These are phyloP conservation scores for Azemiops feae DNA, from an alignment of 2,113 vertebrate species.

Conservation along the genomic window DNA sequence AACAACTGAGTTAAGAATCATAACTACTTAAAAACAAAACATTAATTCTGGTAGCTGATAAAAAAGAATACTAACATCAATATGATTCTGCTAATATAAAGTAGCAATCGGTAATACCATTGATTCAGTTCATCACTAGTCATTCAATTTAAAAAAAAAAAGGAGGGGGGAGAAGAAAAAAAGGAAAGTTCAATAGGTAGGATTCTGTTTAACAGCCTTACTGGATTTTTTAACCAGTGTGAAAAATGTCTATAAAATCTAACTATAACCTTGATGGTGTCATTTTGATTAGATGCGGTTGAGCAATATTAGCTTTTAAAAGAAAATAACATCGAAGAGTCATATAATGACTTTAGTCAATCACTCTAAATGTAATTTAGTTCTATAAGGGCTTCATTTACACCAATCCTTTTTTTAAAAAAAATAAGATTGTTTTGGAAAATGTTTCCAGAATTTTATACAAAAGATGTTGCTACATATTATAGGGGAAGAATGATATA, in stretches of 20 bases:
- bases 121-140: not conserved
- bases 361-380: not conserved
- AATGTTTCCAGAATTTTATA: not conserved
- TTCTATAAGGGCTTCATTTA: not conserved
- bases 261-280: constrained; percentile 28
- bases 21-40: not conserved
- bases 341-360: not conserved
- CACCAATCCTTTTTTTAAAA: not conserved
- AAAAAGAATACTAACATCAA: not conserved
- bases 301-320: constrained; percentile 6
- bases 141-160: not conserved
- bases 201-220: not conserved
- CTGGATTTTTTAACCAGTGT: constrained; percentile 18
- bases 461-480: not conserved
- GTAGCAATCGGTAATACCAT: not conserved
- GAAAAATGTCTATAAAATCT: constrained; percentile 25
- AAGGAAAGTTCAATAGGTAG: constrained; percentile 13
- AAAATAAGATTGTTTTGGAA: not conserved
- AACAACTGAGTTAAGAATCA: not conserved
- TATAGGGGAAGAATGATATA: not conserved
- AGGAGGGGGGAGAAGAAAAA: not conserved
- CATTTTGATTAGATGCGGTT: constrained; percentile 9
- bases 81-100: constrained; percentile 6
- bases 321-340: not conserved
- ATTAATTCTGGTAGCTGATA: not conserved